A percentile compares a stretch with the other conserved stretches of the same genome.
Conservation (phyloP, 2,888 invertebrate species). For the Drosophila helvetica region DNA sequence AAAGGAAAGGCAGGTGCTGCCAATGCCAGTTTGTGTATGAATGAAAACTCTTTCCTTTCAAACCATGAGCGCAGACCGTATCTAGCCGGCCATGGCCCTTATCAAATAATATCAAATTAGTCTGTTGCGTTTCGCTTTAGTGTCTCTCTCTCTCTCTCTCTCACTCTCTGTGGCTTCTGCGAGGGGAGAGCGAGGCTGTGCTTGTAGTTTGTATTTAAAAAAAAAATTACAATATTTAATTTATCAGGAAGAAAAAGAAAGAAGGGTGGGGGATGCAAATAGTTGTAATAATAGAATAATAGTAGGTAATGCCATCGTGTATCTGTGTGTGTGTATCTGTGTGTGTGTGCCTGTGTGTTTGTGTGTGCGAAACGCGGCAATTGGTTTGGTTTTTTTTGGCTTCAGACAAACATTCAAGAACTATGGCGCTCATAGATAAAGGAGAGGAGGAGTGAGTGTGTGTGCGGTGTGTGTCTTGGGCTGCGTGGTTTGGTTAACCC, state of each 20-base stretch:
- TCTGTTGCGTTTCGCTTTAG: conserved; percentile 39
- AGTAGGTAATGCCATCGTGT: background rate
- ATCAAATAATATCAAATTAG: conserved; percentile 35
- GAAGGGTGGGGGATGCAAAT: conserved; percentile 3
- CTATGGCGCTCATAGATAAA: conserved; percentile 2
- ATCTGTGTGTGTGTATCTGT: background rate
- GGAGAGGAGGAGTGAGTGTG: conserved; percentile 7
- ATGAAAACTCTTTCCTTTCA: conserved; percentile 27
- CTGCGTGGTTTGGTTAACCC: conserved; percentile 34
- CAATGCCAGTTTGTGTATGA: conserved; percentile 13
- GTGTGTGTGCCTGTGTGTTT: background rate
- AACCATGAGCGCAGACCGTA: conserved; percentile 30
- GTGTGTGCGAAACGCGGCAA: background rate
- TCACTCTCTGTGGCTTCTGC: conserved; percentile 17
- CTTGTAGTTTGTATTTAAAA: conserved; percentile 14
- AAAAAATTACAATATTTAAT: conserved; percentile 60
- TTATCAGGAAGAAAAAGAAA: conserved; percentile 37
- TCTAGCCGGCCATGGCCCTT: background rate
- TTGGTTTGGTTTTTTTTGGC: background rate
- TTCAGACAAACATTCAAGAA: conserved; percentile 19
- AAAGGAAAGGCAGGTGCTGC: conserved; percentile 43
- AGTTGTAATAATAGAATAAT: background rate
- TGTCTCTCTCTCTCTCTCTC: conserved; percentile 21
- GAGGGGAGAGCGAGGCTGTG: conserved; percentile 12
- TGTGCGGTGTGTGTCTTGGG: conserved; percentile 8